Percentiles rank a stretch among this genome's conserved stretches.
Conservation (phyloP, 2,888 invertebrate species). For the Lycocerus yunnanus region DNA sequence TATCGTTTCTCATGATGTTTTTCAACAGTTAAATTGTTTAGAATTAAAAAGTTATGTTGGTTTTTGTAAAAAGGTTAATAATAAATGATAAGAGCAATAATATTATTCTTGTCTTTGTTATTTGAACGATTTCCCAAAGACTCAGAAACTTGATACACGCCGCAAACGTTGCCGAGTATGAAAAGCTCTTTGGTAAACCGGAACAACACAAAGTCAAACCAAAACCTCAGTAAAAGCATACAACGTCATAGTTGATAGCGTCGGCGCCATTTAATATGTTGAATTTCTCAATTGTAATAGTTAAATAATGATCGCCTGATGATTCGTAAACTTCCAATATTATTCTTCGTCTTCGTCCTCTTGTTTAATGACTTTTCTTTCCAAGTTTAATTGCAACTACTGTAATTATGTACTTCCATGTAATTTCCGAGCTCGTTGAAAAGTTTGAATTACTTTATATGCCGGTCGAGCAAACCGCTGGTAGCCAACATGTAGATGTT, state of each 20-base stretch:
- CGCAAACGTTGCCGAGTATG: slow-evolving; percentile 19
- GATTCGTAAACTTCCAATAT: slow-evolving; percentile 44
- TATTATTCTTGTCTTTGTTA: slow-evolving; percentile 19
- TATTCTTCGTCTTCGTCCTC: slow-evolving; percentile 39
- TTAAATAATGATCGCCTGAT: slow-evolving; percentile 33
- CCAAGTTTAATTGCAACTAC: slow-evolving; percentile 42
- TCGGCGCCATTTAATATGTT: slow-evolving; percentile 37
- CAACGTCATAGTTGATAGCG: slow-evolving; percentile 18
- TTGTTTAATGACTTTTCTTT: slow-evolving; percentile 43
- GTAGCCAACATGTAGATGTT: slow-evolving; percentile 26
- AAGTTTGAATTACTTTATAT: slow-evolving; percentile 54
- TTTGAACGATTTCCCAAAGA: slow-evolving; percentile 23
- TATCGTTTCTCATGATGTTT: background rate
- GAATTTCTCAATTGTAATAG: slow-evolving; percentile 36
- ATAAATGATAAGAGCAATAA: slow-evolving; percentile 2
- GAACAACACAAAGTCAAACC: slow-evolving; percentile 25
- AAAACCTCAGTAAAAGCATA: slow-evolving; percentile 24
- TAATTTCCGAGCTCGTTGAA: slow-evolving; percentile 51
- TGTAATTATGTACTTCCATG: slow-evolving; percentile 52
- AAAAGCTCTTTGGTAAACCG: slow-evolving; percentile 28
- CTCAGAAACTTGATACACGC: slow-evolving; percentile 23
- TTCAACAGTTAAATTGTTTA: background rate
- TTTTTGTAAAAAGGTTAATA: background rate
- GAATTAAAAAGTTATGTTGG: background rate
- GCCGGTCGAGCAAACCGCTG: slow-evolving; percentile 31